Base-by-base conservation (phyloP, 2,797 vertebrate genomes). In the Galago senegalensis region DNA sequence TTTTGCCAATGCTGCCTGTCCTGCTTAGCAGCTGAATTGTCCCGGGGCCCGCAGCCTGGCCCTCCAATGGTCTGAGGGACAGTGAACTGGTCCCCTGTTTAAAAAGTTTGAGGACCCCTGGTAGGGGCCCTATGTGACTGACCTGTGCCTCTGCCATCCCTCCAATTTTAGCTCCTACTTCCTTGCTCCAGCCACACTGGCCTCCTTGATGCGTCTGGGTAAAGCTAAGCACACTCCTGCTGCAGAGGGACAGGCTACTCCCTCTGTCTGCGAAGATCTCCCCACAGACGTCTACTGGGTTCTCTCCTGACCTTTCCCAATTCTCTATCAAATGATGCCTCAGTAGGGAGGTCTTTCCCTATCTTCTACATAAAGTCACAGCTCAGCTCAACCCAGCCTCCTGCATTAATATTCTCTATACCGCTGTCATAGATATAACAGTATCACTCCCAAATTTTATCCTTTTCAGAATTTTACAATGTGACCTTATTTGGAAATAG, bases 401-500 rank as follows among this genome's bases (percentile, higher is more conserved):
- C n/a, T 72, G 16, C 75, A 87, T 79, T 25, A 88, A 53, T 37
- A 65, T 67, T 88, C 72, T 93, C 81, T 70, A 11, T 0, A 91
- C 31, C 65, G 67, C n/a, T 92, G 9, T 37, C 21, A 60, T n/a
- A 8, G 70, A 4, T 37, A 83, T n/a, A 80, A 88, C 2, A 94
- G 7, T 67, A 56, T 20, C 61, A 49, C 63, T 21, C 27, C 21
- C 13, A 58, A 89, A 86, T 77, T 46, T 46, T 18, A 18, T 53
- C 63, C 25, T 93, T 94, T 79, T 49, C 10, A 75, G 53, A 97
- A 86, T 13, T 65, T 53, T 61, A 94, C 43, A 81, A 88, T 34
- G 58, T 63, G 46, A 83, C 21, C 53, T 72, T 84, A 92, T 82
- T 87, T 84, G n/a, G 61, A 97, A 83, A 81, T 20, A 94, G 46